phyloP scores from a whole-genome alignment of 2,113 vertebrate genomes.

The Dipodomys ordii region DNA sequence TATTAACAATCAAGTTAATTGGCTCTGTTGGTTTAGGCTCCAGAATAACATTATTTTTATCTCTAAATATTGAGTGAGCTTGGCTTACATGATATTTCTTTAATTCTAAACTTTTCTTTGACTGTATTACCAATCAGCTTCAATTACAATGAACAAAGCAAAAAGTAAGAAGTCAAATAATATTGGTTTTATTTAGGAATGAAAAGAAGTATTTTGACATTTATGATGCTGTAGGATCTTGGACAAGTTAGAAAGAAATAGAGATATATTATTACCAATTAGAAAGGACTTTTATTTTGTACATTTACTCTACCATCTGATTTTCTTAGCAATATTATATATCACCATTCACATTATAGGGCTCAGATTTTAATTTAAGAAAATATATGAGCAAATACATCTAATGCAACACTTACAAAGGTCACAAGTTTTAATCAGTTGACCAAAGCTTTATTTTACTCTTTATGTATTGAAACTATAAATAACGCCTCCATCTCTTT shows the following conservation, averaged over 20 bases:
- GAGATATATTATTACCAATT: background rate
- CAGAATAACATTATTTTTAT: background rate
- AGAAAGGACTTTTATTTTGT: slow-evolving; percentile 24
- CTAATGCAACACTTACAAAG: background rate
- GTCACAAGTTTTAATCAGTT: slow-evolving; percentile 38
- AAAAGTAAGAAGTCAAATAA: slow-evolving; percentile 4
- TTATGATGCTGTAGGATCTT: slow-evolving; percentile 41
- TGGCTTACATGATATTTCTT: background rate
- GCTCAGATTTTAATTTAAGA: slow-evolving; percentile 66
- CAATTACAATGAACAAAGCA: slow-evolving; percentile 47
- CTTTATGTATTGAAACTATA: background rate
- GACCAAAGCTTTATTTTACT: background rate
- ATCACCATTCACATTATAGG: background rate
- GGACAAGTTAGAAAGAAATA: slow-evolving; percentile 27
- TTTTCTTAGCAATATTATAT: slow-evolving; percentile 59
- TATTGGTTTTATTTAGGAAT: slow-evolving; percentile 48
- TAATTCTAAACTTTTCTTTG: slow-evolving; percentile 37
- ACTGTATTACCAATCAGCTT: slow-evolving; percentile 52
- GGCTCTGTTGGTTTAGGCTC: too few relatives aligned
- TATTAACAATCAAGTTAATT: background rate
- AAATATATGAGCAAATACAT: slow-evolving; percentile 50
- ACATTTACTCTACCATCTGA: background rate
- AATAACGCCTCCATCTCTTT: background rate
- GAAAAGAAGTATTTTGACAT: slow-evolving; percentile 55
- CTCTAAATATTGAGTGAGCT: background rate